Evolutionary conservation across 1,140 invertebrate species (phyloP), one percentile per base, ranked within the genome.

Genomic region (Drosophila kurseongensis): DNA sequence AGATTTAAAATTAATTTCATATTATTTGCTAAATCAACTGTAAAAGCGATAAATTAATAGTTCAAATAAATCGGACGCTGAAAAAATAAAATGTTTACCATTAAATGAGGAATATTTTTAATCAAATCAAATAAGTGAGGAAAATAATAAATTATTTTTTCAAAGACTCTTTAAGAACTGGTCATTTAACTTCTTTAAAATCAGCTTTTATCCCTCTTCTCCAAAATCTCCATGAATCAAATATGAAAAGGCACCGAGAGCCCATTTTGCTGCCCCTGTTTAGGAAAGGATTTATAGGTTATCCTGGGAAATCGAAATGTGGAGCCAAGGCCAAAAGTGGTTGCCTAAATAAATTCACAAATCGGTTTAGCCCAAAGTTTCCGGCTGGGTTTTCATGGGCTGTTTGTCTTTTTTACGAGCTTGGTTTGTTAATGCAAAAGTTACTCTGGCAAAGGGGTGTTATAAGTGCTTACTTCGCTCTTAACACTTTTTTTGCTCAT

Each of bases 11-110:
- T 88, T 80, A 80, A 88, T 88, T 89, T 72, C 67, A 32, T 71
- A 68, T 80, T 84, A 75, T 66, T 63, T 61, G 80, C 74, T 47
- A 80, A 89, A 84, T 89, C 84, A 89, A 89, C 76, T 76, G 84
- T 74, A 69, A 89, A 80, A 45, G 63, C 68, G 84, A 89, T 89
- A 89, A 89, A 89, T 89, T 80, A 89, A 83, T 89, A 72, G 84
- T 67, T 69, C 10, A 63, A 83, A 77, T 69, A 75, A 66, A 71
- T 83, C 51, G 59, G 58, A 42, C 44, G 35, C 40, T 18, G 13
- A 42, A 57, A 60, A 41, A 78, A 16, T 10, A 10, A 35, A 51
- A 5, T 38, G 36, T 12, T 38, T 38, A 0, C 12, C 9, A 9
- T 10, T 4, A 13, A 23, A 56, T 50, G 23, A 55, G 13, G 9